Evolutionary conservation across 2,888 invertebrate genomes (phyloP).

Genomic region (Drosophila nr. fundita): DNA sequence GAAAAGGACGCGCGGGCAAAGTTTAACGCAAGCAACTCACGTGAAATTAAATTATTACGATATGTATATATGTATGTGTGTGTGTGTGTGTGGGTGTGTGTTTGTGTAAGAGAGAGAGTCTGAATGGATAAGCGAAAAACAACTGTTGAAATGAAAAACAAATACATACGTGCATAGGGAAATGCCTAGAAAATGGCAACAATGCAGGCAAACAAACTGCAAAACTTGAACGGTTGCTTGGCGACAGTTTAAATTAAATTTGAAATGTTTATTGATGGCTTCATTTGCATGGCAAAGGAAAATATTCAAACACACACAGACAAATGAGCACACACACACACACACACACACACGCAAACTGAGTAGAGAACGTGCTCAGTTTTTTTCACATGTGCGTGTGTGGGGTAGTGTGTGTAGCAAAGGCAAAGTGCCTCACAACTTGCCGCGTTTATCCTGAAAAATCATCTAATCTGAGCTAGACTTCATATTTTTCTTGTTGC

Average conservation of each 20-base stretch:
- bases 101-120: background rate
- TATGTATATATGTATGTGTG: slow-evolving; percentile 14
- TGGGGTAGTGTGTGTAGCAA: background rate
- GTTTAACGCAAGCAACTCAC: slow-evolving; percentile 69
- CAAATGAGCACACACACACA: background rate
- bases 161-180: slow-evolving; percentile 41
- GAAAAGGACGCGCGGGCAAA: slow-evolving; percentile 70
- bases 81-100: background rate
- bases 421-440: slow-evolving; percentile 63
- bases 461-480: slow-evolving; percentile 78
- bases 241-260: slow-evolving; percentile 56
- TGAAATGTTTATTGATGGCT: slow-evolving; percentile 73
- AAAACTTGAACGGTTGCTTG: slow-evolving; percentile 51
- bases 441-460: slow-evolving; percentile 76
- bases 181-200: slow-evolving; percentile 40
- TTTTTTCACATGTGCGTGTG: slow-evolving; percentile 2
- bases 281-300: slow-evolving; percentile 65
- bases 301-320: slow-evolving; percentile 3
- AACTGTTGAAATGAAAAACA: slow-evolving; percentile 71
- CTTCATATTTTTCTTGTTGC: slow-evolving; percentile 78
- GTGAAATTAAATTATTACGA: slow-evolving; percentile 74
- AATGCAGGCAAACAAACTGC: slow-evolving; percentile 53
- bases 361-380: slow-evolving; percentile 32
- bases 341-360: background rate
- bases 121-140: slow-evolving; percentile 47